Evolutionary conservation across 2,797 vertebrate genomes (phyloP).

Genomic region (Peromyscus eremicus): DNA sequence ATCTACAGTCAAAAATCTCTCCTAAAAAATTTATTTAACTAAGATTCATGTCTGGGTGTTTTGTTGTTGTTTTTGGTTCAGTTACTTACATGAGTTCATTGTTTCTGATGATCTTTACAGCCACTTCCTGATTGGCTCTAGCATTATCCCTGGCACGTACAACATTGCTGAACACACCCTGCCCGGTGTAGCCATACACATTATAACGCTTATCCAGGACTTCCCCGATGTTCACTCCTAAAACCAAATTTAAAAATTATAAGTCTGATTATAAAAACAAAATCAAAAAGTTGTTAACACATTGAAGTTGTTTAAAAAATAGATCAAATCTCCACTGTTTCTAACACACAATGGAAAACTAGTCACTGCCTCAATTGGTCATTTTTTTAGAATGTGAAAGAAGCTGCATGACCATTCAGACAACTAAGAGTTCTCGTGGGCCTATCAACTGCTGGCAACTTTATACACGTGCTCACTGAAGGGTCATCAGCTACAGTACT

Average conservation of each 20-base stretch:
- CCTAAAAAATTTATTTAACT: neutral
- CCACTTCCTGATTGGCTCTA: slow-evolving; percentile 98
- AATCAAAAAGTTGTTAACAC: neutral
- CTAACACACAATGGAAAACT: neutral
- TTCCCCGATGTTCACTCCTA: slow-evolving; percentile 99
- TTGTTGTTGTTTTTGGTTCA: neutral
- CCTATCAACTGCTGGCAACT: neutral
- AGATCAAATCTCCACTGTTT: neutral
- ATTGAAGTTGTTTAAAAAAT: neutral
- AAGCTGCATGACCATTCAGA: neutral
- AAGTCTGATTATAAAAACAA: neutral
- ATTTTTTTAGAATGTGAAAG: neutral
- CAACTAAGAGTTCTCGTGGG: neutral
- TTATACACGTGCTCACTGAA: slow-evolving; percentile 26
- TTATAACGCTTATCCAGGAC: slow-evolving; percentile 98
- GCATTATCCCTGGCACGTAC: slow-evolving; percentile 98
- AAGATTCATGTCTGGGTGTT: neutral
- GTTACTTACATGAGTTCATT: slow-evolving; percentile 98
- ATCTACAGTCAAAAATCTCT: neutral
- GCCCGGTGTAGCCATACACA: slow-evolving; percentile 99
- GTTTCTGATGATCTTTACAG: slow-evolving; percentile 99
- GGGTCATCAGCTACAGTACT: neutral
- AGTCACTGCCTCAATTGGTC: neutral
- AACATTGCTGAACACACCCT: slow-evolving; percentile 99
- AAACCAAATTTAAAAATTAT: neutral